Conservation (phyloP, 2,888 invertebrate genomes). For the Drosophila nigricruria region DNA sequence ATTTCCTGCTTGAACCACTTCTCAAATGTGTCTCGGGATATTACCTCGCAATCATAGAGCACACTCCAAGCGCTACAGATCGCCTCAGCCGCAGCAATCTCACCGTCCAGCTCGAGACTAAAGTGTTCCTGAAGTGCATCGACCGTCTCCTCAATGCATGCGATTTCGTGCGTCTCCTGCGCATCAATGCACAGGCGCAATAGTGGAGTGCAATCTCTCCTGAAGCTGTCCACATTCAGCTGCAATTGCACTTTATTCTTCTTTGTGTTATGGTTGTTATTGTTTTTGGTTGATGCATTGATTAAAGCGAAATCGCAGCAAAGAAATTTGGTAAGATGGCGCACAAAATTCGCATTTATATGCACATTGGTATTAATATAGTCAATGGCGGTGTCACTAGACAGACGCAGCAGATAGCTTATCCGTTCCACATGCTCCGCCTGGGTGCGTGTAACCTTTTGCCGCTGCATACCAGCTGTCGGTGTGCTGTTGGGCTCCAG, state of each 20-base stretch:
- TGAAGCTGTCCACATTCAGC: conserved; percentile 70
- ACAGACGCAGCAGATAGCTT: conserved; percentile 69
- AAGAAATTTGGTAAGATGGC: conserved; percentile 81
- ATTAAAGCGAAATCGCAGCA: conserved; percentile 82
- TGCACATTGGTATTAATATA: conserved; percentile 84
- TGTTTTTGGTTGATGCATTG: conserved; percentile 33
- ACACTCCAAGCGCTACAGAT: conserved; percentile 75
- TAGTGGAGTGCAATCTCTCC: conserved; percentile 77
- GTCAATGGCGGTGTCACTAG: conserved; percentile 82
- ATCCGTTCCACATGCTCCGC: conserved; percentile 80
- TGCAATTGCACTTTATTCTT: conserved; percentile 42
- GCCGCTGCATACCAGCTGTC: conserved; percentile 34
- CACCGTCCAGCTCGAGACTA: conserved; percentile 61
- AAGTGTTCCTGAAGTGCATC: conserved; percentile 68
- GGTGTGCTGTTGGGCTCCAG: conserved; percentile 63
- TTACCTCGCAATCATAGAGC: conserved; percentile 81
- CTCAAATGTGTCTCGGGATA: conserved; percentile 82
- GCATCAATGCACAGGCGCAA: conserved; percentile 80
- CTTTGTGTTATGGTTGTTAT: conserved; percentile 29
- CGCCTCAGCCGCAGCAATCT: conserved; percentile 70
- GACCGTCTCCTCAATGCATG: conserved; percentile 81
- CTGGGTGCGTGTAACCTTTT: conserved; percentile 48
- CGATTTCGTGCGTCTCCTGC: conserved; percentile 76
- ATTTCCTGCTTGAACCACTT: conserved; percentile 78
- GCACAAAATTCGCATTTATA: conserved; percentile 79